Evolutionary conservation across 2,113 vertebrate genomes (phyloP), one percentile per base, ranked within the genome.

Genomic region (Podarcis raffonei): DNA sequence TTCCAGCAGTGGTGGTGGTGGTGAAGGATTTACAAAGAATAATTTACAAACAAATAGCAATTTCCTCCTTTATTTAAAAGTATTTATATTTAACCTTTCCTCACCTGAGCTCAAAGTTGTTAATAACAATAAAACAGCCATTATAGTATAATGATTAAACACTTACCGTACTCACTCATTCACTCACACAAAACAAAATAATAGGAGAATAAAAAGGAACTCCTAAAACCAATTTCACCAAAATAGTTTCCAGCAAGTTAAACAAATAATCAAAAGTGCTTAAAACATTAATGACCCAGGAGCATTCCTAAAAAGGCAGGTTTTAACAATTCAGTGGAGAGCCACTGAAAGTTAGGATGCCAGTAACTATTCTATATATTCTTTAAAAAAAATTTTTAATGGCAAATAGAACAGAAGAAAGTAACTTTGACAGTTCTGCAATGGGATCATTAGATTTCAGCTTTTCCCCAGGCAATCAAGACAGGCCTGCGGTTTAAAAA

Each of bases 401-500:
- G 13, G 59, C 59, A 62, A 18, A 62, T 62, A 20, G 13, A 62
- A 62, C 59, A 62, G 59, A 62, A 20, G 3, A 18, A 62, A 62
- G 3, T 62, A 62, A 20, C 11, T 53, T 32, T 25, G 71, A 81
- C 59, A 82, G 42, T 84, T 95, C 93, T 90, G 90, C 89, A 87
- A 79, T 89, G 59, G 69, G 90, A 79, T 80, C 39, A 16, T 32
- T 4, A 39, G 22, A 77, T 77, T 42, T 77, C 35, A 25, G 22
- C 27, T 16, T 35, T 37, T 35, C 35, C 72, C 20, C 80, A 23
- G 32, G 7, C 80, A 81, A 15, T 93, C 85, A 89, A 87, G 32
- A 93, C 89, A 77, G 87, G 85, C 87, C 84, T 95, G 93, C 89
- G 89, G 92, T 94, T 93, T 93, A 77, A 89, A 86, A 89, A 87